Base-by-base conservation (phyloP, 2,113 vertebrate genomes). In the Amazona vittata region DNA sequence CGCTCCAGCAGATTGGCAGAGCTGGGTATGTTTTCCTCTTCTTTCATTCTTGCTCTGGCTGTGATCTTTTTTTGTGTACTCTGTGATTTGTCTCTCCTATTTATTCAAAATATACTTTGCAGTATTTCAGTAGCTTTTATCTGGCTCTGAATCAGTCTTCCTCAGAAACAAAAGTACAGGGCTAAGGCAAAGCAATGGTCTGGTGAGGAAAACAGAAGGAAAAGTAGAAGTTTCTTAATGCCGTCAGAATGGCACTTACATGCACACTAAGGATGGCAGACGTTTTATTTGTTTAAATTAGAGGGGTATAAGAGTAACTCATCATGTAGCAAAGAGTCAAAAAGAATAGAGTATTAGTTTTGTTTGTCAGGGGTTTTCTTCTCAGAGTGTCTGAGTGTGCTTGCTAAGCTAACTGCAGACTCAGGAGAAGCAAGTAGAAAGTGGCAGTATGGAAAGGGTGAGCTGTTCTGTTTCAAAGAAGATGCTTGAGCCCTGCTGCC, bases 1-100 rank as follows among this genome's bases (percentile, higher is more conserved):
- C 98, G 98, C 11, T 93, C 98, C 75, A 98, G 98, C 96, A 98
- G 98, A 95, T 99, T 99, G 99, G 97, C 99, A 92, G 98, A 99
- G 86, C 98, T 99, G 59, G 99, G 99, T 99, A 98, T 68, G 97
- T 93, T 93, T 73, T 86, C 47, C 18, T 79, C 49, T 75, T 84
- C n/a, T 87, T 97, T 59, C 44, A 10, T 46, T 68, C 46, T 79
- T 68, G 18, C 31, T 59, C 16, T 64, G n/a, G 37, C 46, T 91
- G 1, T 59, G 46, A 21, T 75, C 8, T 46, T 65, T 69, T 37
- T 55, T 39, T 37, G 26, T 70, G 9, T 70, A 13, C 16, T 41
- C 18, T 65, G 2, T 82, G 46, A 44, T 73, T 70, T 88, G 13
- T 69, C 11, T 21, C 15, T 73, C 83, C 29, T 37, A 21, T 76